These are phyloP conservation scores for Macaca nemestrina DNA, from an alignment of 2,113 vertebrate genomes.

Conservation along the genomic window DNA sequence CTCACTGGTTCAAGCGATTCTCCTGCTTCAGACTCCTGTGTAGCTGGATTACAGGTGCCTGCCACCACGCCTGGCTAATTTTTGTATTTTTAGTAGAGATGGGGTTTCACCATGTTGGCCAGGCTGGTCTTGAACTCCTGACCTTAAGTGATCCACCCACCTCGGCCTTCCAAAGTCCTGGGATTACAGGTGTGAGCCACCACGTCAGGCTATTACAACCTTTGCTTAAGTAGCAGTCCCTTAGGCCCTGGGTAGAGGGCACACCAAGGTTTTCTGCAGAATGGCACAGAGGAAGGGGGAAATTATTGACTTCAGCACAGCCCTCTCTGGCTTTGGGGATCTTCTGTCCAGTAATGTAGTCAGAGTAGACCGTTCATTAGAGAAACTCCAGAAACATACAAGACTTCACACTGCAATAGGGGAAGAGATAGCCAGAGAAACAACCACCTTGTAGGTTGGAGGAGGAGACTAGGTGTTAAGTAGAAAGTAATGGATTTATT, in stretches of 20 bases:
- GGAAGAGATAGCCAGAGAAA: neutral
- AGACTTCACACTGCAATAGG: neutral
- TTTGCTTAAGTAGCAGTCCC: neutral
- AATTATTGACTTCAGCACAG: neutral
- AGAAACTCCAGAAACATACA: neutral
- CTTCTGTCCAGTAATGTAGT: neutral
- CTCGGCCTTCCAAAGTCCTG: too few species aligned
- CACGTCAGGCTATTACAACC: fast-evolving
- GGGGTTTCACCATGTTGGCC: too few species aligned
- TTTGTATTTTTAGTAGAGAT: too few species aligned
- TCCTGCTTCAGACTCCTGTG: too few species aligned
- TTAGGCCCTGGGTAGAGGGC: neutral
- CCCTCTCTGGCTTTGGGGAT: too few species aligned
- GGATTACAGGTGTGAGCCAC: too few species aligned
- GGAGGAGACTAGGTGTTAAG: neutral
- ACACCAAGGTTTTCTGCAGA: neutral
- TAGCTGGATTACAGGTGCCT: too few species aligned
- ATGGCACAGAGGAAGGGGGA: neutral
- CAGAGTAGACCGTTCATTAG: neutral
- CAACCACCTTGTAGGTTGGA: neutral
- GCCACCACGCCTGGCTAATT: too few species aligned
- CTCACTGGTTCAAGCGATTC: too few species aligned
- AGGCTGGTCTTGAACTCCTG: too few species aligned
- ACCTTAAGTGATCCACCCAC: too few species aligned
- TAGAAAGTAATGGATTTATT: neutral